Percentiles rank a stretch among this genome's conserved stretches.
Evolutionary conservation across 2,888 invertebrate genomes (phyloP).

Genomic region (Petrolisthes cinctipes): DNA sequence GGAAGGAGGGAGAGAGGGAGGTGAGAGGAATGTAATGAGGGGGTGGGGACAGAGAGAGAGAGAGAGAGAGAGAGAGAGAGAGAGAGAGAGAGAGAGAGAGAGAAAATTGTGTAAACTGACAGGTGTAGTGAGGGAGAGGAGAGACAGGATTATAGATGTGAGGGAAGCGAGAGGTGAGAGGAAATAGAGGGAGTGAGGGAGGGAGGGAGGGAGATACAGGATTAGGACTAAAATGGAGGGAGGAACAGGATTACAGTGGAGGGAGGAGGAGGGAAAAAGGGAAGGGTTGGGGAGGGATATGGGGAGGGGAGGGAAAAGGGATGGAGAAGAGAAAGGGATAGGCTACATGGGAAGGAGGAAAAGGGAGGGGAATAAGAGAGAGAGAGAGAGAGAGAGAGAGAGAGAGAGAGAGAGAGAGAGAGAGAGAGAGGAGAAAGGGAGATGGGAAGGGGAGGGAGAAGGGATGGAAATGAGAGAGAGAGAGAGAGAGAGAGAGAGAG

Average conservation of each 20-base stretch:
- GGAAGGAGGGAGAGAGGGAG: not conserved
- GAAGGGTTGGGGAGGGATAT: not conserved
- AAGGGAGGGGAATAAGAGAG: not conserved
- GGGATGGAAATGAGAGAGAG: not conserved
- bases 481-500: not conserved
- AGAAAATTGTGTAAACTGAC: not conserved
- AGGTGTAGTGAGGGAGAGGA: not conserved
- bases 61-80: not conserved
- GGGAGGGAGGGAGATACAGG: not conserved
- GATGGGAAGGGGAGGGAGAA: too few species aligned
- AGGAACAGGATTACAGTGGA: not conserved
- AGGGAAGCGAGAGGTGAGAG: not conserved
- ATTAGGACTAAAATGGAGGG: too few species aligned
- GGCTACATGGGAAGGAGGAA: not conserved
- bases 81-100: not conserved
- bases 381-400: not conserved
- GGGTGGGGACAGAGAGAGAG: not conserved
- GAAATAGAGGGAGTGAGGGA: not conserved
- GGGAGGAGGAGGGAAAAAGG: not conserved
- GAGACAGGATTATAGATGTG: not conserved
- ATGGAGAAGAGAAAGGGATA: not conserved
- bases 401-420: not conserved
- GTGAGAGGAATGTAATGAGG: not conserved
- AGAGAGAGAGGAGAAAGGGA: not conserved
- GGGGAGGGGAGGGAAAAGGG: too few species aligned